These are phyloP conservation scores for Oryzias celebensis DNA, from an alignment of 2,113 vertebrate genomes.

Conservation along the genomic window DNA sequence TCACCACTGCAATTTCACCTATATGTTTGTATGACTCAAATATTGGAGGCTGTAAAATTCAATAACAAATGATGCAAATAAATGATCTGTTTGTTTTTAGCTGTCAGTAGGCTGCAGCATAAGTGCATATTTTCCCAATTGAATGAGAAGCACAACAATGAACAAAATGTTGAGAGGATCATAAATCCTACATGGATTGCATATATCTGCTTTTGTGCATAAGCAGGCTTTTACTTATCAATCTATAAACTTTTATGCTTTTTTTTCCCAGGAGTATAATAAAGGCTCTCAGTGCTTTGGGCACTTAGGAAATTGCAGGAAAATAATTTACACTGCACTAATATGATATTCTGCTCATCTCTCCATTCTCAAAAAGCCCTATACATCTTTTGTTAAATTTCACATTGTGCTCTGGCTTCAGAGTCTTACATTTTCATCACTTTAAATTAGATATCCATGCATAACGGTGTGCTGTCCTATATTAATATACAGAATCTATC, in stretches of 20 bases:
- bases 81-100: neutral
- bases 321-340: constrained; percentile 44
- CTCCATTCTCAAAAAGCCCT: constrained; percentile 35
- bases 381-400: constrained; percentile 36
- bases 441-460: constrained; percentile 66
- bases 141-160: constrained; percentile 13
- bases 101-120: neutral
- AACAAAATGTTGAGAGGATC: neutral
- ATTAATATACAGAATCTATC: constrained; percentile 60
- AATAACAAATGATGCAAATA: neutral
- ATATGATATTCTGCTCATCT: constrained; percentile 45
- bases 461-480: constrained; percentile 60
- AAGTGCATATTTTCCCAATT: neutral
- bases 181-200: constrained; percentile 13
- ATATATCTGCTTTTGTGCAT: constrained; percentile 16
- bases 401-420: constrained; percentile 41
- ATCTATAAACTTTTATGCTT: constrained; percentile 29
- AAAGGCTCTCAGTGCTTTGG: constrained; percentile 23
- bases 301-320: constrained; percentile 42
- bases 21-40: neutral
- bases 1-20: neutral
- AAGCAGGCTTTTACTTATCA: constrained; percentile 6
- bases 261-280: constrained; percentile 5
- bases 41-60: neutral
- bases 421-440: constrained; percentile 63